Conservation (phyloP, 2,888 invertebrate genomes). For the Ichneumoninae sp. region DNA sequence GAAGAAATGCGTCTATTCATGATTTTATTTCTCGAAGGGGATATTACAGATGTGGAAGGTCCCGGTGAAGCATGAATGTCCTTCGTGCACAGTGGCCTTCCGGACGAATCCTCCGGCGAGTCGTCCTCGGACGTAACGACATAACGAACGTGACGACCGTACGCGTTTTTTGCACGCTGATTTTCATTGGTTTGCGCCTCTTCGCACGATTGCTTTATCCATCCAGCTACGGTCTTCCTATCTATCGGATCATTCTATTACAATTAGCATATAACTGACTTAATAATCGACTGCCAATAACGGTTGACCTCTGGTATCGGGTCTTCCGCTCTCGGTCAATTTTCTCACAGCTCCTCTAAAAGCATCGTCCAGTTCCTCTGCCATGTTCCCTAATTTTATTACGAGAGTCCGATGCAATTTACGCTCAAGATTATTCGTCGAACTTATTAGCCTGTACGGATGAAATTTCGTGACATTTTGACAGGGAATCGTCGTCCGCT, state of each 20-base stretch:
- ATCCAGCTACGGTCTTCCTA: constrained; percentile 60
- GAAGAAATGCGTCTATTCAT: background rate
- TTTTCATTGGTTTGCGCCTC: constrained; percentile 56
- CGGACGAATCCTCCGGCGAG: constrained; percentile 48
- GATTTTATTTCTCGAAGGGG: background rate
- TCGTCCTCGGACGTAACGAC: constrained; percentile 53
- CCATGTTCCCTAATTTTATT: constrained; percentile 47
- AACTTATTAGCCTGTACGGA: constrained; percentile 21
- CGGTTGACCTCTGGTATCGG: constrained; percentile 4
- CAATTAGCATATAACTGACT: background rate
- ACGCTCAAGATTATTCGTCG: constrained; percentile 2
- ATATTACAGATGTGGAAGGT: constrained; percentile 61
- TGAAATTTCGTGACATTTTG: constrained; percentile 53
- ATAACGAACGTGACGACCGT: constrained; percentile 60
- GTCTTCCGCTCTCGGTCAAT: background rate
- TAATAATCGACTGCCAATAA: background rate
- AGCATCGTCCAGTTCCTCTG: background rate
- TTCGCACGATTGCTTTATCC: constrained; percentile 58
- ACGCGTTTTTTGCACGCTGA: constrained; percentile 49
- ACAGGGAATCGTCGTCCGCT: constrained; percentile 33
- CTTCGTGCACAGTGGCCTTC: constrained; percentile 51
- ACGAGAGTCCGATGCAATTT: constrained; percentile 3
- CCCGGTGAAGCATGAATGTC: constrained; percentile 42
- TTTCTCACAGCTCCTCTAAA: constrained; percentile 10
- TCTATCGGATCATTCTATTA: constrained; percentile 39